phyloP scores from a whole-genome alignment of 2,113 vertebrate genomes.

The Pleuronectes platessa region DNA sequence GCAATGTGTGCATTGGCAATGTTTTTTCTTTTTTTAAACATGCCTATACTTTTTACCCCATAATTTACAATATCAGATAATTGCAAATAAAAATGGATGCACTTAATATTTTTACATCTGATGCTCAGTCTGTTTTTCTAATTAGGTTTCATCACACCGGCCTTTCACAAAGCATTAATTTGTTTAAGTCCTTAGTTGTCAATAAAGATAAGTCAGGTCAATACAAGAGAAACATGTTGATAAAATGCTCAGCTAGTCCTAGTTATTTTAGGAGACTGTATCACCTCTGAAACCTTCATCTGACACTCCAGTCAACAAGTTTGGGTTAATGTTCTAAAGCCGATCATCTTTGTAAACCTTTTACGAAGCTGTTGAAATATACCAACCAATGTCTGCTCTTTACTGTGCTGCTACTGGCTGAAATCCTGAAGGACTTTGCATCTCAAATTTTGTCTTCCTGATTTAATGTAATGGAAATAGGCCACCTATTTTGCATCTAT shows the following conservation, averaged over 20 bases:
- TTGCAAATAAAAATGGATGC: too few relatives aligned
- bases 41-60: not conserved
- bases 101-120: too few relatives aligned
- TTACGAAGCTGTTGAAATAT: not conserved
- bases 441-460: not conserved
- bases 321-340: not conserved
- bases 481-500: not conserved
- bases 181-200: not conserved
- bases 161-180: too few relatives aligned
- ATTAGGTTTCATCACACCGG: too few relatives aligned
- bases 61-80: not conserved
- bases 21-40: not conserved
- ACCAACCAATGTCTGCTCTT: not conserved
- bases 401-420: not conserved
- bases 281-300: not conserved
- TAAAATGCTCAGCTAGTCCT: not conserved
- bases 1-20: too few relatives aligned
- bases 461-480: not conserved
- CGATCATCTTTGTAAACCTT: not conserved
- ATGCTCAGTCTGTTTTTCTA: too few relatives aligned
- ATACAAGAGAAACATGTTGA: not conserved
- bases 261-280: not conserved
- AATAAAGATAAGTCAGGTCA: not conserved
- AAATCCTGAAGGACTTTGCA: not conserved
- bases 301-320: not conserved